Evolutionary conservation across 2,888 invertebrate genomes (phyloP).

Genomic region (Galerucella pusilla): DNA sequence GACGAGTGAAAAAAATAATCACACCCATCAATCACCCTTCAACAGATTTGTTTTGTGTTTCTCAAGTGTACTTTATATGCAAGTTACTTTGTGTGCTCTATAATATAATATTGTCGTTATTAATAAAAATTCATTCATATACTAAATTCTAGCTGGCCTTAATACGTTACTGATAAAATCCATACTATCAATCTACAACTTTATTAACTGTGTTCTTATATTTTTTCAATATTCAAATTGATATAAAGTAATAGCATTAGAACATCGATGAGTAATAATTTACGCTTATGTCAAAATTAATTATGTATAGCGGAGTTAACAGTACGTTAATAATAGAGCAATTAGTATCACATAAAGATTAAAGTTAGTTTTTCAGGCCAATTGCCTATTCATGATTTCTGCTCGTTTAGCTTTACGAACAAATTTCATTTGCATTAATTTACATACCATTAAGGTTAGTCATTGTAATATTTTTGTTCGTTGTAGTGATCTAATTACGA

Average conservation of each 20-base stretch:
- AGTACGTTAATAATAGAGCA: slow-evolving; percentile 16
- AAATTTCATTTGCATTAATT: slow-evolving; percentile 32
- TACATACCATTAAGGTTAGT: slow-evolving; percentile 25
- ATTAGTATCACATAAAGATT: slow-evolving; percentile 26
- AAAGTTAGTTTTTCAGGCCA: slow-evolving; percentile 27
- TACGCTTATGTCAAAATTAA: slow-evolving; percentile 2
- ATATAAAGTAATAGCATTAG: neutral
- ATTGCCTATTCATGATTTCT: slow-evolving; percentile 35
- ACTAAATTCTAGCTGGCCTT: too few species aligned
- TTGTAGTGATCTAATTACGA: neutral
- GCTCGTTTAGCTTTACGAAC: slow-evolving; percentile 22
- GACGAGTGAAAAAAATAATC: too few species aligned
- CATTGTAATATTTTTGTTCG: neutral
- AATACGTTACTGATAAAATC: too few species aligned
- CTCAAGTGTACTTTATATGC: too few species aligned
- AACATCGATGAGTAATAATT: slow-evolving; percentile 6
- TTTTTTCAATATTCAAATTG: neutral
- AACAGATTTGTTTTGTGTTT: too few species aligned
- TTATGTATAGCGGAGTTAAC: slow-evolving; percentile 5
- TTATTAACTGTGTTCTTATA: neutral
- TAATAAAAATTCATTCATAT: too few species aligned
- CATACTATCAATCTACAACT: neutral
- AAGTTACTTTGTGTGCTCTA: too few species aligned
- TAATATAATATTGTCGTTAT: too few species aligned
- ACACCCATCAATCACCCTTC: too few species aligned